Conservation (phyloP, 2,888 invertebrate genomes). For the Agapostemon virescens region DNA sequence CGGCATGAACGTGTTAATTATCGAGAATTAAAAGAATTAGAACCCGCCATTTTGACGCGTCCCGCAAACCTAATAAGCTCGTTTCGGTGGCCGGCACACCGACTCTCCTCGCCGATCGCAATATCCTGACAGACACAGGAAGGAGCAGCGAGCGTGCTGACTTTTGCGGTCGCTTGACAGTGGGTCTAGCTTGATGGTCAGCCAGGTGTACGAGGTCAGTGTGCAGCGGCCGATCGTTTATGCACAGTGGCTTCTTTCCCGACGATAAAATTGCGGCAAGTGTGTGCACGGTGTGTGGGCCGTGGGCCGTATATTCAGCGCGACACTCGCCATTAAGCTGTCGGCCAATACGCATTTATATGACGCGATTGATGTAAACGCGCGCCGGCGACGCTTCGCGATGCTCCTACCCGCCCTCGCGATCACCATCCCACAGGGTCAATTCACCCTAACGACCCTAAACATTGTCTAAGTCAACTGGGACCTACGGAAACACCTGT, state of each 20-base stretch:
- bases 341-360: slow-evolving; percentile 64
- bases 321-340: slow-evolving; percentile 66
- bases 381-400: neutral
- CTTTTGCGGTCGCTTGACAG: slow-evolving; percentile 13
- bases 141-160: slow-evolving; percentile 14
- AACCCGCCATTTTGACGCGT: too few relatives aligned
- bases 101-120: neutral
- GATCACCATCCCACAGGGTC: neutral
- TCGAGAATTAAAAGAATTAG: too few relatives aligned
- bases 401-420: neutral
- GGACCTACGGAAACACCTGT: too few relatives aligned
- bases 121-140: slow-evolving; percentile 19
- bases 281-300: slow-evolving; percentile 70
- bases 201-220: slow-evolving; percentile 75
- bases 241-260: slow-evolving; percentile 76
- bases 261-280: slow-evolving; percentile 76
- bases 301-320: slow-evolving; percentile 65
- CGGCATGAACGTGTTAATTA: too few relatives aligned
- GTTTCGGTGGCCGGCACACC: slow-evolving; percentile 12
- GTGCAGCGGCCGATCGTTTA: slow-evolving; percentile 74
- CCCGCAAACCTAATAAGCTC: too few relatives aligned
- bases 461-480: too few relatives aligned
- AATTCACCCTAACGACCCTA: neutral
- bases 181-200: slow-evolving; percentile 25
- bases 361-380: slow-evolving; percentile 49